Evolutionary conservation across 2,888 invertebrate genomes (phyloP).

Genomic region (Miltochrista miniata): DNA sequence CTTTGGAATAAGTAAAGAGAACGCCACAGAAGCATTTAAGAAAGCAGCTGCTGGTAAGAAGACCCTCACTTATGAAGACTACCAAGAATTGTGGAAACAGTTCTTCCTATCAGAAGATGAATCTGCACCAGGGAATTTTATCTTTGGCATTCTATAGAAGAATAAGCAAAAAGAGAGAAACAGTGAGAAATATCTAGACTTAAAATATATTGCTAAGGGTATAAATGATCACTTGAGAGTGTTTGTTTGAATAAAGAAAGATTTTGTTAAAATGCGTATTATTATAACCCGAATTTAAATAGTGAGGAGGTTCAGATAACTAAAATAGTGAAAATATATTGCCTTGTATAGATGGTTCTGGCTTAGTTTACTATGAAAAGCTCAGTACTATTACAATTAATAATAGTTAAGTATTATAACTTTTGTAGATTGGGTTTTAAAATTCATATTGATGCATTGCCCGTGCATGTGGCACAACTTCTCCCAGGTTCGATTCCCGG

Average conservation of each 20-base stretch:
- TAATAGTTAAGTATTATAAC: no score
- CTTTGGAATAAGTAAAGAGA: slow-evolving; percentile 89
- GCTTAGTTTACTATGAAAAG: no score
- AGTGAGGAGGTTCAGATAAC: no score
- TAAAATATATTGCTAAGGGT: not conserved
- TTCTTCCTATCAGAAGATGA: slow-evolving; percentile 92
- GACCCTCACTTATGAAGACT: slow-evolving; percentile 89
- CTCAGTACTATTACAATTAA: no score
- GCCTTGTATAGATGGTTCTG: no score
- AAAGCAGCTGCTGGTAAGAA: slow-evolving; percentile 90
- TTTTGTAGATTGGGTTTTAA: no score
- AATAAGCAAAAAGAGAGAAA: not conserved
- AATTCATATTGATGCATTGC: no score
- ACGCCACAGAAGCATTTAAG: slow-evolving; percentile 90
- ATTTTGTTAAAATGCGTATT: not conserved
- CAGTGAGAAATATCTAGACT: not conserved
- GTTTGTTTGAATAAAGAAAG: not conserved
- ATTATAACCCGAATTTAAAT: not conserved
- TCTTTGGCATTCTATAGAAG: slow-evolving; percentile 83
- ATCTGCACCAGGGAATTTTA: slow-evolving; percentile 91
- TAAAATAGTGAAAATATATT: no score
- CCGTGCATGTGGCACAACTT: no score
- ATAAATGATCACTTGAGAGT: not conserved
- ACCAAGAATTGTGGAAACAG: slow-evolving; percentile 91
- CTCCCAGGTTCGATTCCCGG: no score